Evolutionary conservation across 2,113 vertebrate species (phyloP), one percentile per base, ranked within the genome.

Genomic region (Apeltes quadracus): DNA sequence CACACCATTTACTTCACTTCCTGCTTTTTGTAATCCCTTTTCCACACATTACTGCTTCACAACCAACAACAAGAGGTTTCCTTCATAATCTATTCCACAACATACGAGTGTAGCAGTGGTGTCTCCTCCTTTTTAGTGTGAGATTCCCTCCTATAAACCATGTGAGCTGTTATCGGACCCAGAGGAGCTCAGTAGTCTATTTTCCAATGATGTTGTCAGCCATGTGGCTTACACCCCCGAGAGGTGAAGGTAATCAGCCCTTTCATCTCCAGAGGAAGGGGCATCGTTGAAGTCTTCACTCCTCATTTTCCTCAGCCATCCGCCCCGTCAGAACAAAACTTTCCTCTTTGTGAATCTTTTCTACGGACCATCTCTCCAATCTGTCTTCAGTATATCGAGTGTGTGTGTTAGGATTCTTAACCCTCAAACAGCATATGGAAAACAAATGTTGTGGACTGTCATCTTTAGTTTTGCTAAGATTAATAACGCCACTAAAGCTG

Each of bases 181-280:
- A 91, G 68, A 92, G 92, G 91, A 90, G 86, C 81, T 79, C 78
- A 41, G 89, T 83, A 86, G 90, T 92, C 91, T 93, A 89, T 93
- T 93, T 93, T 93, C 89, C 88, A 90, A 89, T 93, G 92, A 93
- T 93, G 93, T 92, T 93, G 90, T 93, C 91, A 93, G 85, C 88
- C 87, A 89, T 92, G 92, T 92, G 91, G 88, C 89, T 85, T 87
- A 84, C 87, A 86, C 91, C 88, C 90, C 82, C 80, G 89, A 92
- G 90, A 91, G 92, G 89, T 87, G 86, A 84, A 92, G 90, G 91
- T 92, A 93, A 93, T 94, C 93, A 92, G 88, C 85, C 90, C 88
- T 88, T 91, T 90, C 90, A 92, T 93, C 89, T 93, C 87, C 73
- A 87, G 89, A 90, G 92, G 81, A 29, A 91, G 84, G 90, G 85